phyloP scores from a whole-genome alignment of 2,888 invertebrate species.

The Caenorhabditis sp. region DNA sequence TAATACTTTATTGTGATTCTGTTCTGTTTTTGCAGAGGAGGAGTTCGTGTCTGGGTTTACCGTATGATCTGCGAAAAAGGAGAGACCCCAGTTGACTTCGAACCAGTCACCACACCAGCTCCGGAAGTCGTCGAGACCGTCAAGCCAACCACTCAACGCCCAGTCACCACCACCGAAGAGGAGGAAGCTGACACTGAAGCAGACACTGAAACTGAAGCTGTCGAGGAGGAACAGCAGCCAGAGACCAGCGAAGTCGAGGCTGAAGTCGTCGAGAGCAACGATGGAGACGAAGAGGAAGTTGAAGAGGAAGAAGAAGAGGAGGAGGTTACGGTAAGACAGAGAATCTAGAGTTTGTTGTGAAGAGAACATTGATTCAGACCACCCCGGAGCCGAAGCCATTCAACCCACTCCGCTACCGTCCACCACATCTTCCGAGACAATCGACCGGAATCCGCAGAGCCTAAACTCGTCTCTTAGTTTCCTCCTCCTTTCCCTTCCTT shows the following conservation, averaged over 20 bases:
- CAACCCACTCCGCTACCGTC: conserved; percentile 81
- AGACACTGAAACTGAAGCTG: neutral
- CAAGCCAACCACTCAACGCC: conserved; percentile 37
- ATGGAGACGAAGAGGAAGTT: conserved; percentile 52
- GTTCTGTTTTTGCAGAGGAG: conserved; percentile 73
- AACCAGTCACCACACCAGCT: conserved; percentile 58
- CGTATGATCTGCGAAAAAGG: conserved; percentile 73
- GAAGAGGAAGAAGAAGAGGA: conserved; percentile 65
- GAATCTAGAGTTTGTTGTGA: too few relatives aligned
- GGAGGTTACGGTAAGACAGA: conserved; percentile 25
- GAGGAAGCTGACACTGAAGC: conserved; percentile 49
- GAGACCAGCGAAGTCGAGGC: conserved; percentile 47
- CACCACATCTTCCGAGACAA: conserved; percentile 64
- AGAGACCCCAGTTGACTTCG: conserved; percentile 63
- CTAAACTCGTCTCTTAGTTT: conserved; percentile 25
- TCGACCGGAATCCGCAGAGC: conserved; percentile 68
- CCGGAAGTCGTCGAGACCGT: conserved; percentile 23
- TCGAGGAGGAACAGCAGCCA: conserved; percentile 26
- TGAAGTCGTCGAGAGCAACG: conserved; percentile 49
- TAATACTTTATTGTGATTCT: neutral
- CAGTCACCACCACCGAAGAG: conserved; percentile 41
- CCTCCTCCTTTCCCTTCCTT: conserved; percentile 1
- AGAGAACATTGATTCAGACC: conserved; percentile 39
- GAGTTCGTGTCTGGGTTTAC: conserved; percentile 81
- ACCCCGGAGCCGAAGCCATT: conserved; percentile 67